Conservation (phyloP, 2,113 vertebrate species). For the Triplophysa rosa region DNA sequence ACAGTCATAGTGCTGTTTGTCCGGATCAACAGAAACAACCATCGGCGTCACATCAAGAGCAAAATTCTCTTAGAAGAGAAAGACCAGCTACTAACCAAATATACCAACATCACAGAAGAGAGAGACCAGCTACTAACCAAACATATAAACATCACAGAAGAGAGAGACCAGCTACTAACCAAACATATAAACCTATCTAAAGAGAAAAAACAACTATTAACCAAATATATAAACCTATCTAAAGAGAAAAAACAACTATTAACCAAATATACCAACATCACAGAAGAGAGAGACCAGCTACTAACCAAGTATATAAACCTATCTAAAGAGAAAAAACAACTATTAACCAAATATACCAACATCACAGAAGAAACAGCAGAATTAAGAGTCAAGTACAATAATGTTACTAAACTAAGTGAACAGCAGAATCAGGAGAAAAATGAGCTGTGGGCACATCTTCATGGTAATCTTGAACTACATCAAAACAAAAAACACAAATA, state of each 20-base stretch:
- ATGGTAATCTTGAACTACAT: background rate
- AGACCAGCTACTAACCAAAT: rapidly evolving
- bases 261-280: background rate
- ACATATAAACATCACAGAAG: background rate
- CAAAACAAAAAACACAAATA: background rate
- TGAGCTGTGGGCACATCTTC: background rate
- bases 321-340: no score
- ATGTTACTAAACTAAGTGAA: background rate
- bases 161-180: background rate
- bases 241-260: rapidly evolving
- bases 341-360: no score
- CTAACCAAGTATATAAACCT: no score
- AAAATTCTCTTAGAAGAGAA: background rate
- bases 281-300: no score
- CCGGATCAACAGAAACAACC: background rate
- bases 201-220: no score
- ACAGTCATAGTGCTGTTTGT: background rate
- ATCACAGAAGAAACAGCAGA: background rate
- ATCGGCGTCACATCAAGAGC: no score
- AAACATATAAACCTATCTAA: no score
- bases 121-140: background rate
- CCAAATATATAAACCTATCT: no score
- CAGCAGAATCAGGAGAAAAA: background rate
- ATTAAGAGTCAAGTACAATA: no score
- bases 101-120: background rate